These are phyloP conservation scores for Anguilla megastoma DNA, from an alignment of 2,797 vertebrate genomes.

Conservation along the genomic window DNA sequence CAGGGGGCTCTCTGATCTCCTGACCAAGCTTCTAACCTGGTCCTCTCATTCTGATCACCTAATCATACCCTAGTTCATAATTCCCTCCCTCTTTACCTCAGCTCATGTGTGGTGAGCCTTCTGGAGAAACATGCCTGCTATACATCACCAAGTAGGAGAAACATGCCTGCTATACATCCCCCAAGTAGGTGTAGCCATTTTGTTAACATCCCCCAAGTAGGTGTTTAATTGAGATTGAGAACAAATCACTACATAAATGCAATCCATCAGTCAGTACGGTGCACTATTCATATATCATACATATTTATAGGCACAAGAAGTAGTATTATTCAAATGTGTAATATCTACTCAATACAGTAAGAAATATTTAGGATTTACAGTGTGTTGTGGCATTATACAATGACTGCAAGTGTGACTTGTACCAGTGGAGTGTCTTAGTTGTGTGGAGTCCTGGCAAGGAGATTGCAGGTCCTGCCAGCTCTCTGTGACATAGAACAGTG, in stretches of 20 bases:
- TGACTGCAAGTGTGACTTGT: not conserved
- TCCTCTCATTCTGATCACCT: not conserved
- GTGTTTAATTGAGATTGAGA: too few relatives aligned
- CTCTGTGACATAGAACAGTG: constrained; percentile 13
- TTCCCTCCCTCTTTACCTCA: not conserved
- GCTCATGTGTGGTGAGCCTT: not conserved
- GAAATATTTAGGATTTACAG: not conserved
- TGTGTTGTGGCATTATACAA: not conserved
- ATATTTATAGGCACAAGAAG: not conserved
- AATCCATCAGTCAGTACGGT: not conserved
- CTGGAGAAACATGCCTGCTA: not conserved
- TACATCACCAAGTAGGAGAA: not conserved
- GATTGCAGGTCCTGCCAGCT: not conserved
- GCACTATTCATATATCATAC: not conserved
- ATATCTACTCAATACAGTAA: not conserved
- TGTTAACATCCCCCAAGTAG: not conserved
- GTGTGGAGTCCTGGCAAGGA: not conserved
- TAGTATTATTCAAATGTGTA: not conserved
- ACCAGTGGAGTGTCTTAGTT: not conserved
- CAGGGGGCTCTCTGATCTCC: not conserved
- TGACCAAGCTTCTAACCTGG: not conserved
- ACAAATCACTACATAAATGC: not conserved
- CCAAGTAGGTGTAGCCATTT: not conserved
- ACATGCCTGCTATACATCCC: not conserved
- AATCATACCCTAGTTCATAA: not conserved